phyloP scores from a whole-genome alignment of 2,888 invertebrate genomes.

The Oscheius myriophilus region DNA sequence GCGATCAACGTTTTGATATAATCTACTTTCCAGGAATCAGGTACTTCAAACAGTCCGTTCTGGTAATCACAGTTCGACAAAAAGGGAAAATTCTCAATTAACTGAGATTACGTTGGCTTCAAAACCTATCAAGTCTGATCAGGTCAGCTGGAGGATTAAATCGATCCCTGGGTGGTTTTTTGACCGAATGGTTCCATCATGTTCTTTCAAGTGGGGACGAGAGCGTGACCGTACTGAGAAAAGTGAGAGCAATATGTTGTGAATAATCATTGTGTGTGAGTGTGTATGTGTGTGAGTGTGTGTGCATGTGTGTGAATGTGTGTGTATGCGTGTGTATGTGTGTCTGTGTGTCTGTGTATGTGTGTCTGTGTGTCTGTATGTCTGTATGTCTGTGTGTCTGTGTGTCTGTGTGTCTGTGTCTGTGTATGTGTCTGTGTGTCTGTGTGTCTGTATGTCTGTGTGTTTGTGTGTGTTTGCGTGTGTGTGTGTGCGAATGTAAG shows the following conservation, averaged over 20 bases:
- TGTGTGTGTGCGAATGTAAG: too few species aligned
- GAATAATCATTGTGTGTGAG: conserved; percentile 39
- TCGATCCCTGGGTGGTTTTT: conserved; percentile 48
- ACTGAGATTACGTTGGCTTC: neutral
- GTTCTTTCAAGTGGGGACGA: conserved; percentile 62
- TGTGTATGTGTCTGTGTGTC: conserved; percentile 8
- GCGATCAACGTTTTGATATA: too few species aligned
- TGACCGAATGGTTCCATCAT: conserved; percentile 56
- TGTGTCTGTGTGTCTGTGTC: conserved; percentile 10
- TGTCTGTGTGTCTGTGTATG: too few species aligned
- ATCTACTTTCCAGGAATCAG: conserved; percentile 41
- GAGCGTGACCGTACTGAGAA: conserved; percentile 58
- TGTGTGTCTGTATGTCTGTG: too few species aligned
- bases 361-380: too few species aligned
- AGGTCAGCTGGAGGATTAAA: conserved; percentile 44
- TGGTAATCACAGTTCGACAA: conserved; percentile 53
- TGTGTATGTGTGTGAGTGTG: too few species aligned
- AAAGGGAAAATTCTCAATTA: conserved; percentile 56
- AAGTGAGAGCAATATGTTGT: conserved; percentile 67
- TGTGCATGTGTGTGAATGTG: too few species aligned
- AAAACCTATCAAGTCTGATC: conserved; percentile 54
- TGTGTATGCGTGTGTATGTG: neutral
- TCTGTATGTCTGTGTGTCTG: too few species aligned
- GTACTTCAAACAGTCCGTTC: conserved; percentile 48
- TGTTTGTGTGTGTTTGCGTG: too few species aligned